Percentiles rank a stretch among this genome's conserved stretches.
These are phyloP conservation scores for Eucriotettix oculatus DNA, from an alignment of 2,888 invertebrate species.

Conservation along the genomic window DNA sequence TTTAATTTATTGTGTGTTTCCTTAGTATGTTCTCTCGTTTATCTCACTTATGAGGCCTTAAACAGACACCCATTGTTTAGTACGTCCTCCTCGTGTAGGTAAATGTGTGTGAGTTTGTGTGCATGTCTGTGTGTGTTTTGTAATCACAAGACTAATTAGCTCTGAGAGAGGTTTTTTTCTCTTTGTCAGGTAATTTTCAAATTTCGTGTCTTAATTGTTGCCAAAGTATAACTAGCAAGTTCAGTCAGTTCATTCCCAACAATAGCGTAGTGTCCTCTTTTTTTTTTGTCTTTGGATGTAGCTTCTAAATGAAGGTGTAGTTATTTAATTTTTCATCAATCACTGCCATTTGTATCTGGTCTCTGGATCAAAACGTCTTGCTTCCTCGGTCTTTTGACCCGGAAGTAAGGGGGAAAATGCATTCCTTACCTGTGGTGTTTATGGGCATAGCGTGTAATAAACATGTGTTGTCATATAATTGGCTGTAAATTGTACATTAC, in stretches of 20 bases:
- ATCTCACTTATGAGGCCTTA: slow-evolving; percentile 11
- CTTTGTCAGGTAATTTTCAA: not conserved
- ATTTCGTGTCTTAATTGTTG: slow-evolving; percentile 8
- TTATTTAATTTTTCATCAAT: slow-evolving; percentile 9
- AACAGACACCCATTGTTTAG: slow-evolving; percentile 1
- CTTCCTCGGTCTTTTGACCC: not conserved
- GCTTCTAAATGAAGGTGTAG: slow-evolving; percentile 2
- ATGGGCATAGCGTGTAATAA: too few species aligned
- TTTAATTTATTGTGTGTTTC: not conserved
- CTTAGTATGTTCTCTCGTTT: slow-evolving; percentile 1
- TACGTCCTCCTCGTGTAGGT: not conserved
- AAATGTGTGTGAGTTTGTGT: not conserved
- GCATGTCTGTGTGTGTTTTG: not conserved
- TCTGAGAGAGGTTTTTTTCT: not conserved
- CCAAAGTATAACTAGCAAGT: slow-evolving; percentile 7
- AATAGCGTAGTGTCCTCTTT: not conserved
- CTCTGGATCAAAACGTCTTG: slow-evolving; percentile 5
- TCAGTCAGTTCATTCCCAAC: slow-evolving; percentile 6
- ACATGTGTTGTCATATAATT: not conserved
- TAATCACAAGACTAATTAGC: not conserved
- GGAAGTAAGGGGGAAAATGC: slow-evolving; percentile 2
- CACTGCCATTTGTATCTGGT: slow-evolving; percentile 11
- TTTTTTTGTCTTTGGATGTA: not conserved
- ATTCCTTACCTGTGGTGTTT: not conserved
- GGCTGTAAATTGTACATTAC: not conserved